phyloP scores from a whole-genome alignment of 2,888 invertebrate genomes.

The Drosophila incognita region DNA sequence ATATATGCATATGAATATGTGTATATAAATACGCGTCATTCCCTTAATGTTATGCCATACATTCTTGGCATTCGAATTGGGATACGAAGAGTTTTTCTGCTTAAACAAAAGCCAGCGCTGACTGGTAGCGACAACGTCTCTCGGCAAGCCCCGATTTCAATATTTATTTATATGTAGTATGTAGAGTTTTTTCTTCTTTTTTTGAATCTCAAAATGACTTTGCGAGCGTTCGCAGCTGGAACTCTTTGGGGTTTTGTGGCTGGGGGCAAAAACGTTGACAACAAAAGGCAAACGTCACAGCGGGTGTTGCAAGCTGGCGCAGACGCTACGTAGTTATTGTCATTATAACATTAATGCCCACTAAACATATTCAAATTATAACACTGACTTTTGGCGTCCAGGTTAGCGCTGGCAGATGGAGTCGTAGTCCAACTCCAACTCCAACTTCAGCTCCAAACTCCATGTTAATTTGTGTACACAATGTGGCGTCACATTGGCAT shows the following conservation, averaged over 20 bases:
- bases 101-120: constrained; percentile 75
- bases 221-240: constrained; percentile 41
- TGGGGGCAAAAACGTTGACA: constrained; percentile 70
- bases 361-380: constrained; percentile 83
- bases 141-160: constrained; percentile 76
- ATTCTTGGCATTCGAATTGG: constrained; percentile 31
- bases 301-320: constrained; percentile 71
- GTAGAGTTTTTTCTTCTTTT: constrained; percentile 12
- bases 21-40: constrained; percentile 38
- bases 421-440: constrained; percentile 20
- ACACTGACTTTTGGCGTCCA: constrained; percentile 56
- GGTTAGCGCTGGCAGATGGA: constrained; percentile 19
- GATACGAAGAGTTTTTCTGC: constrained; percentile 29
- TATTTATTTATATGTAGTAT: constrained; percentile 68
- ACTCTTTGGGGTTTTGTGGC: constrained; percentile 22
- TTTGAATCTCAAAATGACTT: background rate
- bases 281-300: constrained; percentile 78
- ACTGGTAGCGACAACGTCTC: constrained; percentile 77
- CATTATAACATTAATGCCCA: constrained; percentile 83
- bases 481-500: constrained; percentile 84
- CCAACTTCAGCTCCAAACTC: constrained; percentile 21
- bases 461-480: constrained; percentile 80
- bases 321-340: constrained; percentile 79
- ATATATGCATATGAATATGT: constrained; percentile 27
- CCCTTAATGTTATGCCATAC: constrained; percentile 57